A percentile compares a stretch with the other conserved stretches of the same genome.
These are phyloP conservation scores for Lutjanus argentimaculatus DNA, from an alignment of 2,797 vertebrate species.

Conservation along the genomic window DNA sequence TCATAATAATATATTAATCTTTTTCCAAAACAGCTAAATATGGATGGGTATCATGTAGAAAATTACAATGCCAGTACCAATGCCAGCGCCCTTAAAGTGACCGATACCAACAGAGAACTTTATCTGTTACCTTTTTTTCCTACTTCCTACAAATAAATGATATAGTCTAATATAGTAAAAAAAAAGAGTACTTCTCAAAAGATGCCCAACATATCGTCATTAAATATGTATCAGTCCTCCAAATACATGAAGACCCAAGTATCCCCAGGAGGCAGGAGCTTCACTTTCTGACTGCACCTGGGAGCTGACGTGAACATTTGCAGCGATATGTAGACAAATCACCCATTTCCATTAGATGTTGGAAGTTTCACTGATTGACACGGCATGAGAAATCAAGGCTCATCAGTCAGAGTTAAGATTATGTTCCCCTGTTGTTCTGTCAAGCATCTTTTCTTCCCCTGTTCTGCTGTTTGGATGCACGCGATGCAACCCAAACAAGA, in stretches of 20 bases:
- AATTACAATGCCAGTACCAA: no score
- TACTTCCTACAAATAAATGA: no score
- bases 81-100: no score
- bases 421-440: conserved; percentile 26
- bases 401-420: conserved; percentile 22
- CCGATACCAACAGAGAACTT: no score
- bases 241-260: neutral
- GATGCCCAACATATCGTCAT: neutral
- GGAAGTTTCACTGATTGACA: conserved; percentile 13
- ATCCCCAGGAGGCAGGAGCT: neutral
- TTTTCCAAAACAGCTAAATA: neutral
- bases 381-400: conserved; percentile 32
- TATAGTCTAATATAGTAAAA: no score
- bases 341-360: conserved; percentile 10
- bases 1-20: neutral
- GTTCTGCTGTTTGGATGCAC: conserved; percentile 37
- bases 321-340: neutral
- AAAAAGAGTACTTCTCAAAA: neutral
- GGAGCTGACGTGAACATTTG: neutral
- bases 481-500: conserved; percentile 32
- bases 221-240: neutral
- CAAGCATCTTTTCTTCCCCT: conserved; percentile 1
- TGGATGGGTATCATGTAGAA: no score
- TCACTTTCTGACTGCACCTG: conserved; percentile 7
- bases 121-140: no score